These are phyloP conservation scores for Linnaemya tessellans DNA, from an alignment of 2,888 invertebrate species.

Conservation along the genomic window DNA sequence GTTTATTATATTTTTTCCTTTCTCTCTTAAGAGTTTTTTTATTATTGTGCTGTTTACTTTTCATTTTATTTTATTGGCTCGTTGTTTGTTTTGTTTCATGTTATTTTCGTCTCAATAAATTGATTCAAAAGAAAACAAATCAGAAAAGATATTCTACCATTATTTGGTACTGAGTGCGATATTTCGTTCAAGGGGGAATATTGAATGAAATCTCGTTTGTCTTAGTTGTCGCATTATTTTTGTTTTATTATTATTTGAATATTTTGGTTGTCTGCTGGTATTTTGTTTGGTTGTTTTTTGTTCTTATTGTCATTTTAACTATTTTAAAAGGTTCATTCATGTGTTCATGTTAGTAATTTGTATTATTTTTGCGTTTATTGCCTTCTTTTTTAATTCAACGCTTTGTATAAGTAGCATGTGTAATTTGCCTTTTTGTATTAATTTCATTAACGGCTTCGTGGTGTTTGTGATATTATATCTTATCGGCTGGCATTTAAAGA, in stretches of 20 bases:
- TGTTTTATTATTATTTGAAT: constrained; percentile 62
- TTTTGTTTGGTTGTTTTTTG: constrained; percentile 67
- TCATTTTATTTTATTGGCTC: constrained; percentile 71
- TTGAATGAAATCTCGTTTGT: constrained; percentile 61
- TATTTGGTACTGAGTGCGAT: constrained; percentile 44
- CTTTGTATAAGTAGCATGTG: constrained; percentile 65
- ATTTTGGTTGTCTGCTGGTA: constrained; percentile 69
- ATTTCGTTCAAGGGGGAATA: constrained; percentile 39
- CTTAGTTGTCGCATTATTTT: constrained; percentile 34
- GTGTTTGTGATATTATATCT: constrained; percentile 74
- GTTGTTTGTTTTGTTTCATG: constrained; percentile 72
- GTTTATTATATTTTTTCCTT: constrained; percentile 53
- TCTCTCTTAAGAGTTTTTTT: constrained; percentile 44
- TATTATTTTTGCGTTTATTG: constrained; percentile 65
- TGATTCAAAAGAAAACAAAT: constrained; percentile 62
- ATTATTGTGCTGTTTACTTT: constrained; percentile 65
- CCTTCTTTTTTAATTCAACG: constrained; percentile 28
- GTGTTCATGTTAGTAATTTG: constrained; percentile 72
- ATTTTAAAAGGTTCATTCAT: constrained; percentile 72
- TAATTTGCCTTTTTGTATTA: constrained; percentile 76
- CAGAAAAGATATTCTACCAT: constrained; percentile 9
- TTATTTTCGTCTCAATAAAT: constrained; percentile 72
- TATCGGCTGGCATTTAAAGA: constrained; percentile 59
- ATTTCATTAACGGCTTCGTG: constrained; percentile 80
- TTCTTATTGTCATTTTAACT: constrained; percentile 72